Percentiles rank a stretch among this genome's conserved stretches.
Evolutionary conservation across 1,140 invertebrate species (phyloP).

Genomic region (Drepana arcuata): DNA sequence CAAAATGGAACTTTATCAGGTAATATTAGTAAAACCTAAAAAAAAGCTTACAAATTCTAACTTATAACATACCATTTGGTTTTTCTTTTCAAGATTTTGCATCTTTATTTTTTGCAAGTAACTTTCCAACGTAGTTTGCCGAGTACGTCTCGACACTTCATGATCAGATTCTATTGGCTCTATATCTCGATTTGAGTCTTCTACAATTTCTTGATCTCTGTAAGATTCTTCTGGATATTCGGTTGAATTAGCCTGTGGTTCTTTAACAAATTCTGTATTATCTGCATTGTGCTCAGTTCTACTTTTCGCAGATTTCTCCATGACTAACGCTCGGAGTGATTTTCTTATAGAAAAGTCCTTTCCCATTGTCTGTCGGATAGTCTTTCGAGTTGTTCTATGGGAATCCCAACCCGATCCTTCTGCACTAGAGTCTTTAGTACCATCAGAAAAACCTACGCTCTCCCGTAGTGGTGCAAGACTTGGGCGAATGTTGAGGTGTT

Average conservation of each 20-base stretch:
- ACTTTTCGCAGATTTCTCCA: slow-evolving; percentile 53
- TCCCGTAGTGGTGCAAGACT: slow-evolving; percentile 32
- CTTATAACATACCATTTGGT: slow-evolving; percentile 34
- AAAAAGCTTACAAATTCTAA: slow-evolving; percentile 6
- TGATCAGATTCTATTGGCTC: slow-evolving; percentile 15
- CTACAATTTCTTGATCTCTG: slow-evolving; percentile 3
- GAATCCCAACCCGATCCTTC: slow-evolving; percentile 56
- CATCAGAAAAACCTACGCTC: slow-evolving; percentile 31
- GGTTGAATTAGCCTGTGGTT: slow-evolving; percentile 34
- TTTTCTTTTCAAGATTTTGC: slow-evolving; percentile 29
- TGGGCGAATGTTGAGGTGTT: slow-evolving; percentile 23
- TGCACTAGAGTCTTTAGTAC: slow-evolving; percentile 34
- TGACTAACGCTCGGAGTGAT: slow-evolving; percentile 47
- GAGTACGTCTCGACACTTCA: slow-evolving; percentile 23
- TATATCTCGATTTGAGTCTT: not conserved
- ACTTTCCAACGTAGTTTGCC: slow-evolving; percentile 31
- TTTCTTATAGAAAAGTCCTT: slow-evolving; percentile 53
- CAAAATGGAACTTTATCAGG: not conserved
- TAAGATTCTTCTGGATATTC: slow-evolving; percentile 19
- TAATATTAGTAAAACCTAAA: not conserved
- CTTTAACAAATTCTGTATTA: slow-evolving; percentile 9
- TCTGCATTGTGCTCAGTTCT: slow-evolving; percentile 17
- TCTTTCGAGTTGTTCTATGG: slow-evolving; percentile 52
- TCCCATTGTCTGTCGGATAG: slow-evolving; percentile 48
- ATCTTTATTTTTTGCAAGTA: slow-evolving; percentile 39